A percentile compares a stretch with the other conserved stretches of the same genome.
These are phyloP conservation scores for Metalampra italica DNA, from an alignment of 2,888 invertebrate species.

Conservation along the genomic window DNA sequence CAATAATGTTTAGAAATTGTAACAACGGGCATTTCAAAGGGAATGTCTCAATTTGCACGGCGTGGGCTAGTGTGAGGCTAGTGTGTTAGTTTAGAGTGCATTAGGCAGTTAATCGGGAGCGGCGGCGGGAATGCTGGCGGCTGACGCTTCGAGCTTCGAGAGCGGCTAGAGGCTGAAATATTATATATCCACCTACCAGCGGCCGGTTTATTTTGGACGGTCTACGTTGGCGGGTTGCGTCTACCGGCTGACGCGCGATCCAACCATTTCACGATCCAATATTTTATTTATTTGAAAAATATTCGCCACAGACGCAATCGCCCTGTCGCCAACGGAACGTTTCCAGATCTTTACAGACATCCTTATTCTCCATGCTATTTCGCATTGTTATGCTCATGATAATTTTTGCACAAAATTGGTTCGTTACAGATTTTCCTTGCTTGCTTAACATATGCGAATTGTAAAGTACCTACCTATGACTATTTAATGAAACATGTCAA, in stretches of 20 bases:
- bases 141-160: constrained; percentile 15
- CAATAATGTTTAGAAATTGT: constrained; percentile 7
- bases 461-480: too few relatives aligned
- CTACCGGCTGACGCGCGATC: constrained; percentile 48
- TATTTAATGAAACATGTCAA: too few relatives aligned
- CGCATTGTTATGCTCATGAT: constrained; percentile 5
- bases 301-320: constrained; percentile 2
- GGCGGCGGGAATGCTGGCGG: constrained; percentile 33
- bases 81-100: constrained; percentile 4
- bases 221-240: constrained; percentile 62
- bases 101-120: constrained; percentile 14
- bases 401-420: constrained; percentile 22
- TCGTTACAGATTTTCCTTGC: constrained; percentile 16
- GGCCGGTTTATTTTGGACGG: constrained; percentile 61
- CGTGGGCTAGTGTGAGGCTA: neutral
- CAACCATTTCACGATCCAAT: constrained; percentile 38
- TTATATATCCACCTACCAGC: constrained; percentile 43
- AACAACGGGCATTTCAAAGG: constrained; percentile 7
- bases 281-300: constrained; percentile 27
- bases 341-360: neutral
- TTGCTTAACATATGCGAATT: constrained; percentile 5
- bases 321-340: neutral
- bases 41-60: constrained; percentile 18
- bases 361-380: neutral
- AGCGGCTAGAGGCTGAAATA: constrained; percentile 53